Conservation (phyloP, 1,140 invertebrate species). For the Drosophila lacteicornis region DNA sequence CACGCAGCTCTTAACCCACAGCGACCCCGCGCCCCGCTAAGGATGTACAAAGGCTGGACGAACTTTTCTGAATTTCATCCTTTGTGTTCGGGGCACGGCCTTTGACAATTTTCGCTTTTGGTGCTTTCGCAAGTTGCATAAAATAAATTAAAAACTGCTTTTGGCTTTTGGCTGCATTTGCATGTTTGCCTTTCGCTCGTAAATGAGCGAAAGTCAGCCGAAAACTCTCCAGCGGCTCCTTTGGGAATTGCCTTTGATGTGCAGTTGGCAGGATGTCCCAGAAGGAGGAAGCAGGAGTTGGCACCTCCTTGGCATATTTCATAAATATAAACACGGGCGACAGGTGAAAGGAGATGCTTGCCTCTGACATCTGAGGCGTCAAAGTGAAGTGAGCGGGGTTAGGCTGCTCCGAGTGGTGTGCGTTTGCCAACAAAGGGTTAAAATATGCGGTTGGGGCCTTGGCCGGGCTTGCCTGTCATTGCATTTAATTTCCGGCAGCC, state of each 20-base stretch:
- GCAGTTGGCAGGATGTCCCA: constrained; percentile 41
- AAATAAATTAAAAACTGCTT: constrained; percentile 81
- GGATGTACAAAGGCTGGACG: constrained; percentile 16
- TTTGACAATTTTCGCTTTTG: constrained; percentile 69
- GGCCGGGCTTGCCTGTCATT: constrained; percentile 66
- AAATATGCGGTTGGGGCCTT: constrained; percentile 49
- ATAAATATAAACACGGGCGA: constrained; percentile 60
- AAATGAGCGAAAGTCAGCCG: constrained; percentile 53
- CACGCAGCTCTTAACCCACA: constrained; percentile 27
- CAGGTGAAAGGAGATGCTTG: constrained; percentile 56
- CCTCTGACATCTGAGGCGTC: constrained; percentile 45
- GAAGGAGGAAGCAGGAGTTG: constrained; percentile 15
- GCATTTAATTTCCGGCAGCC: constrained; percentile 76
- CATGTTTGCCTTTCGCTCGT: constrained; percentile 50
- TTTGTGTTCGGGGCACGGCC: constrained; percentile 46
- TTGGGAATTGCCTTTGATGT: constrained; percentile 75
- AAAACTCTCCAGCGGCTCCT: constrained; percentile 39
- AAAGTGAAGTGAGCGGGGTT: constrained; percentile 25
- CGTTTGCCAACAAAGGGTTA: constrained; percentile 68
- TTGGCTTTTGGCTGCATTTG: constrained; percentile 75
- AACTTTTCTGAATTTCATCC: constrained; percentile 53
- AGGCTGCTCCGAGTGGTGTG: constrained; percentile 22
- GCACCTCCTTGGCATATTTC: constrained; percentile 58
- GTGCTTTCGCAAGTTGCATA: constrained; percentile 65
- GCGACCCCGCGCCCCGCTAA: constrained; percentile 7